Conservation (phyloP, 2,797 vertebrate species). For the Myiothlypis coronata region DNA sequence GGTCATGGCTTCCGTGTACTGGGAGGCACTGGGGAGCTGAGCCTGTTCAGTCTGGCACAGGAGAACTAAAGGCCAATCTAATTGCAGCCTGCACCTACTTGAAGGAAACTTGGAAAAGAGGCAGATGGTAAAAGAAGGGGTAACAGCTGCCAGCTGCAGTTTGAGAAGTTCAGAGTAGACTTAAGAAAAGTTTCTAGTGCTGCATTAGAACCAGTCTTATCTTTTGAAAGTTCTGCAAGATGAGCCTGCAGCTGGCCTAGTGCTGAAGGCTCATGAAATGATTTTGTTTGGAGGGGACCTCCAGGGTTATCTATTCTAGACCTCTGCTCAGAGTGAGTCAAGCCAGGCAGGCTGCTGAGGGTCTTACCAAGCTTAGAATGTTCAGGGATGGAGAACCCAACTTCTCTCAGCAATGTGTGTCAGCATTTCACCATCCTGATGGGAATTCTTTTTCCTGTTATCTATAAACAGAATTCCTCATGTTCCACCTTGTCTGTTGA, state of each 20-base stretch:
- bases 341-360: neutral
- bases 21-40: rapidly evolving
- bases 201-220: neutral
- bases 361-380: neutral
- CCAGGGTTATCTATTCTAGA: neutral
- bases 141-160: neutral
- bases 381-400: neutral
- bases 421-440: neutral
- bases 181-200: neutral
- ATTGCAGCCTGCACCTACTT: neutral
- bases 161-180: neutral
- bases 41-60: neutral
- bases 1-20: neutral
- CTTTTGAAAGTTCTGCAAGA: neutral
- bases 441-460: neutral
- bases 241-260: neutral
- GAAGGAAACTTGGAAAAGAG: neutral
- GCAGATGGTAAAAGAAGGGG: neutral
- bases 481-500: neutral
- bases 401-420: neutral
- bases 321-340: neutral
- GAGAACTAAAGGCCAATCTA: neutral
- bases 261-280: neutral
- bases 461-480: neutral
- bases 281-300: neutral